Percentiles rank a stretch among this genome's conserved stretches.
These are phyloP conservation scores for Pachydiplax longipennis DNA, from an alignment of 2,888 invertebrate genomes.

Conservation along the genomic window DNA sequence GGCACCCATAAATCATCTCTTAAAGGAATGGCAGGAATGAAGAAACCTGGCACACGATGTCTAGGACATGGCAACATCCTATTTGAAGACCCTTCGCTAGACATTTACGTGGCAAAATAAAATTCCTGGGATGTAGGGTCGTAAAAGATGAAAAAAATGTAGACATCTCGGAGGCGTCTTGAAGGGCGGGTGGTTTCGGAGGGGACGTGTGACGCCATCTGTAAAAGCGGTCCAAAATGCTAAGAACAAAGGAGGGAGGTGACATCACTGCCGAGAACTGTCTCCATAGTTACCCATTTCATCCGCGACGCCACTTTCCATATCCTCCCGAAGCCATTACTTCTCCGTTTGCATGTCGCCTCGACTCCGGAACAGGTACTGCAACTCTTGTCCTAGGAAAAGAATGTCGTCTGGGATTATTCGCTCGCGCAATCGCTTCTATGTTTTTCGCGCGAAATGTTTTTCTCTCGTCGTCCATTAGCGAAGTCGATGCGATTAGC, in stretches of 20 bases:
- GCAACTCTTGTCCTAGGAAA: background rate
- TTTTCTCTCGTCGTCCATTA: background rate
- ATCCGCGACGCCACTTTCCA: background rate
- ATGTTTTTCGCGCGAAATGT: background rate
- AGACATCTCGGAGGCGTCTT: background rate
- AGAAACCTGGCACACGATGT: background rate
- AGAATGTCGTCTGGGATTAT: background rate
- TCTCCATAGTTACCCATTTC: background rate
- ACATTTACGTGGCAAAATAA: background rate
- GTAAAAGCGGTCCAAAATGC: slow-evolving; percentile 30
- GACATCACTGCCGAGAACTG: slow-evolving; percentile 6
- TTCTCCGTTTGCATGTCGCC: background rate
- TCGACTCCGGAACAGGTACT: background rate
- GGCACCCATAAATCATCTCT: background rate
- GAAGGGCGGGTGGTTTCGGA: background rate
- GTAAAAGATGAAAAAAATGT: background rate
- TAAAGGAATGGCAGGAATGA: background rate
- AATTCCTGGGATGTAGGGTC: background rate
- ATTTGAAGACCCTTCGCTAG: background rate
- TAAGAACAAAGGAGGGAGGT: background rate
- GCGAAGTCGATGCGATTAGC: background rate
- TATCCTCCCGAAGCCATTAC: background rate
- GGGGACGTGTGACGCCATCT: slow-evolving; percentile 13
- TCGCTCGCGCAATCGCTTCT: background rate
- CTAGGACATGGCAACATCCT: background rate